These are phyloP conservation scores for Mallotus villosus DNA, from an alignment of 2,797 vertebrate species.

Conservation along the genomic window DNA sequence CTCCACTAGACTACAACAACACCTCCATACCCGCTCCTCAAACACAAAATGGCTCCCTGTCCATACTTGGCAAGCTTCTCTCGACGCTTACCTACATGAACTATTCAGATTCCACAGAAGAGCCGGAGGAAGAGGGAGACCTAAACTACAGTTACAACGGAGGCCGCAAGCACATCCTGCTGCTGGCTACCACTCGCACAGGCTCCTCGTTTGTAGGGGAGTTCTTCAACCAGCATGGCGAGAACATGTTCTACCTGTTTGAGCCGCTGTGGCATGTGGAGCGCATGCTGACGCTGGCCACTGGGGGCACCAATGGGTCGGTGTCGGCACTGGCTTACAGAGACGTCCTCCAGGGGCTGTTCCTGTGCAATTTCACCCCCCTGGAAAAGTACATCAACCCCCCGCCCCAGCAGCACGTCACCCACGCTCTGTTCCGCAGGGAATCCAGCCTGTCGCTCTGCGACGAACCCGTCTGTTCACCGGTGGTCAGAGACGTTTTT, in stretches of 20 bases:
- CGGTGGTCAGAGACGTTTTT: conserved; percentile 83
- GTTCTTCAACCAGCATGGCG: conserved; percentile 95
- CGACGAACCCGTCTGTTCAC: conserved; percentile 89
- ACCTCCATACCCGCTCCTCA: conserved; percentile 49
- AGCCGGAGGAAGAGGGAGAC: background rate
- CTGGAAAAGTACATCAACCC: conserved; percentile 91
- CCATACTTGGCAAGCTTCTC: conserved; percentile 69
- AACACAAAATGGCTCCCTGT: conserved; percentile 76
- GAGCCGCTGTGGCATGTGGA: conserved; percentile 97
- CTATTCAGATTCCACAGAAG: background rate
- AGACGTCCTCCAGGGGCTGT: conserved; percentile 86
- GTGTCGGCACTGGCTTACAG: conserved; percentile 86
- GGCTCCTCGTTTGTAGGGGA: conserved; percentile 96
- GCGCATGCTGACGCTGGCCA: conserved; percentile 83
- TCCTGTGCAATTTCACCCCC: conserved; percentile 89
- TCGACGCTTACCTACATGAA: conserved; percentile 65
- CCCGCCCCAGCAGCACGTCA: conserved; percentile 81
- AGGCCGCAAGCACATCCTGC: conserved; percentile 83
- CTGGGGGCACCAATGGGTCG: conserved; percentile 81
- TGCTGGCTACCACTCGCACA: conserved; percentile 93
- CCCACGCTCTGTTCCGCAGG: conserved; percentile 84
- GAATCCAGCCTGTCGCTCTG: conserved; percentile 92
- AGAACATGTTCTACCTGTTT: conserved; percentile 93
- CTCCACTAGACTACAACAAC: conserved; percentile 69
- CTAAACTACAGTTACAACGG: background rate